Evolutionary conservation across 2,888 invertebrate species (phyloP).

Genomic region (Mellilla xanthometata): DNA sequence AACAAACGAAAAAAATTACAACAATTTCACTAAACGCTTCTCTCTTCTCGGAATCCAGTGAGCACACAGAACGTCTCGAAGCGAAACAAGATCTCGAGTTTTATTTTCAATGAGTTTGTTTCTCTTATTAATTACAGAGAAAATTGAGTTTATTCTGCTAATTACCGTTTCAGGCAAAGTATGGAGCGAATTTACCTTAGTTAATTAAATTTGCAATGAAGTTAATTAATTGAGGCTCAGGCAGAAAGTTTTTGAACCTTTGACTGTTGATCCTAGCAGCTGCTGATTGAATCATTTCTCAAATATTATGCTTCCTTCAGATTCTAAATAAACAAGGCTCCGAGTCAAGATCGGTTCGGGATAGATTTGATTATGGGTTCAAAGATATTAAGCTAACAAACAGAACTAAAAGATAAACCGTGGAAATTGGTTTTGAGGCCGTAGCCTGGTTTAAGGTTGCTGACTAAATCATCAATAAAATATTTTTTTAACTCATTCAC

Average conservation of each 20-base stretch:
- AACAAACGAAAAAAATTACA: too few relatives aligned
- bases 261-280: conserved; percentile 11
- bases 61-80: too few relatives aligned
- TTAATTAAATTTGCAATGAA: conserved; percentile 22
- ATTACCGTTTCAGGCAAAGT: conserved; percentile 18
- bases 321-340: conserved; percentile 8
- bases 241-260: conserved; percentile 13
- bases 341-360: conserved; percentile 4
- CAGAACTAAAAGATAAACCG: too few relatives aligned
- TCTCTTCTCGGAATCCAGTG: too few relatives aligned
- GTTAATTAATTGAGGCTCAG: conserved; percentile 23
- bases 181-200: conserved; percentile 22
- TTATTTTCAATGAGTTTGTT: conserved; percentile 16
- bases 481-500: too few relatives aligned
- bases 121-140: conserved; percentile 24
- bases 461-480: too few relatives aligned
- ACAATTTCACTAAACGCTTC: too few relatives aligned
- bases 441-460: too few relatives aligned
- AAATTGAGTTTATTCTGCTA: conserved; percentile 27
- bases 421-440: too few relatives aligned
- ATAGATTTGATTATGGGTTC: conserved; percentile 2
- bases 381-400: too few relatives aligned
- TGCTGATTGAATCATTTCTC: conserved; percentile 18
- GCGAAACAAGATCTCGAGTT: too few relatives aligned
- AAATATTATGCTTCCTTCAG: conserved; percentile 13